These are phyloP conservation scores for Xenops minutus DNA, from an alignment of 2,797 vertebrate species.

Conservation along the genomic window DNA sequence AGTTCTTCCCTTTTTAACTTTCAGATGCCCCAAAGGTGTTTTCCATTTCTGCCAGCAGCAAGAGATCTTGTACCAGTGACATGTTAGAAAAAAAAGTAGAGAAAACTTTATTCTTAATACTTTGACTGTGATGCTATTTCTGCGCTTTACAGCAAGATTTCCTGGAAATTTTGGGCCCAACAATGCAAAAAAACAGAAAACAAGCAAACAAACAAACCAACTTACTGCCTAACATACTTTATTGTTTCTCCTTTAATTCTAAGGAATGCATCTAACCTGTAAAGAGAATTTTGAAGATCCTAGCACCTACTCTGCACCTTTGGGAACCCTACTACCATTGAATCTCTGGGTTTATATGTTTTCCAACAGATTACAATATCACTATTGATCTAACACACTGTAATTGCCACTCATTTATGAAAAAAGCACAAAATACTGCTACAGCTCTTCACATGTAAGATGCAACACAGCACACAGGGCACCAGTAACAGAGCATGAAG, in stretches of 20 bases:
- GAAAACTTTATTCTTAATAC: background rate
- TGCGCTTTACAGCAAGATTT: background rate
- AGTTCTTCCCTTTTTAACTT: background rate
- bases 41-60: background rate
- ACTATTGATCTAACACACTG: background rate
- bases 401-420: background rate
- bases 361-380: background rate
- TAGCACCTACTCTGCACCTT: background rate
- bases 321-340: background rate
- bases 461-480: background rate
- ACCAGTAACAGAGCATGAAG: background rate
- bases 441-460: background rate
- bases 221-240: background rate
- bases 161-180: background rate
- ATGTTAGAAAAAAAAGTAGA: background rate
- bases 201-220: background rate
- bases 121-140: background rate
- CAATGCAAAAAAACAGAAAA: background rate
- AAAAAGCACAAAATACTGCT: background rate
- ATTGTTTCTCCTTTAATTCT: background rate
- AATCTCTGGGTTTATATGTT: background rate
- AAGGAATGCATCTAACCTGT: background rate
- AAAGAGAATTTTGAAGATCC: background rate
- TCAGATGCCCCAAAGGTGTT: background rate
- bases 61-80: background rate